Evolutionary conservation across 92 coral and sea anemone species (phyloP).

Genomic region (Phenganax stokvisi): DNA sequence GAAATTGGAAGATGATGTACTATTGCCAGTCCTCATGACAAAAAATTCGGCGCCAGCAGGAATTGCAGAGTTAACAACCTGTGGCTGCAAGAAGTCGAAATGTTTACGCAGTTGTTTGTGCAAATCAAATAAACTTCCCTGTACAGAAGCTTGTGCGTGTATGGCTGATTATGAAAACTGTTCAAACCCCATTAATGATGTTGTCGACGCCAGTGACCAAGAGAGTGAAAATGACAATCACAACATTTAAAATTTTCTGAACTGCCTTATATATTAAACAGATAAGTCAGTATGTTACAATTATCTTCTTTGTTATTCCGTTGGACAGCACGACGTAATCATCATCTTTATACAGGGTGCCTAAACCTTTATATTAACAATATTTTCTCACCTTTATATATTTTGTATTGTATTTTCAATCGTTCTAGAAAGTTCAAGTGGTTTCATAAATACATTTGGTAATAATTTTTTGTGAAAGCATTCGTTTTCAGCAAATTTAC

Average conservation of each 20-base stretch:
- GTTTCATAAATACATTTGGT: no score
- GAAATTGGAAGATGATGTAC: constrained; percentile 45
- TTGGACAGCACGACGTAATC: no score
- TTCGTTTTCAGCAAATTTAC: neutral
- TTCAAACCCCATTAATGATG: constrained; percentile 33
- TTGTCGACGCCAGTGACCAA: constrained; percentile 34
- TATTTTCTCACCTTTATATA: no score
- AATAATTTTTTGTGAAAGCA: no score
- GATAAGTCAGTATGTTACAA: no score
- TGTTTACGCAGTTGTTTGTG: constrained; percentile 54
- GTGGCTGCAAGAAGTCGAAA: constrained; percentile 53
- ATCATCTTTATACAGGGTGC: no score
- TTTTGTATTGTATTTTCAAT: no score
- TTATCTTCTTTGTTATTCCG: no score
- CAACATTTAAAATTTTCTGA: constrained; percentile 23
- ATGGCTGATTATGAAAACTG: constrained; percentile 45
- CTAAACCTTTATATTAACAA: no score
- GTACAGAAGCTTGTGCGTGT: constrained; percentile 53
- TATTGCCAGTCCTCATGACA: constrained; percentile 50
- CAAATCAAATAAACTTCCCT: constrained; percentile 41
- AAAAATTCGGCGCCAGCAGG: constrained; percentile 52
- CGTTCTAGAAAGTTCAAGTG: no score
- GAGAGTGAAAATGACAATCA: constrained; percentile 37
- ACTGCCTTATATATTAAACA: no score
- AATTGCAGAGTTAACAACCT: constrained; percentile 52